phyloP scores from a whole-genome alignment of 2,888 invertebrate genomes.

The Cylindroiulus punctatus region DNA sequence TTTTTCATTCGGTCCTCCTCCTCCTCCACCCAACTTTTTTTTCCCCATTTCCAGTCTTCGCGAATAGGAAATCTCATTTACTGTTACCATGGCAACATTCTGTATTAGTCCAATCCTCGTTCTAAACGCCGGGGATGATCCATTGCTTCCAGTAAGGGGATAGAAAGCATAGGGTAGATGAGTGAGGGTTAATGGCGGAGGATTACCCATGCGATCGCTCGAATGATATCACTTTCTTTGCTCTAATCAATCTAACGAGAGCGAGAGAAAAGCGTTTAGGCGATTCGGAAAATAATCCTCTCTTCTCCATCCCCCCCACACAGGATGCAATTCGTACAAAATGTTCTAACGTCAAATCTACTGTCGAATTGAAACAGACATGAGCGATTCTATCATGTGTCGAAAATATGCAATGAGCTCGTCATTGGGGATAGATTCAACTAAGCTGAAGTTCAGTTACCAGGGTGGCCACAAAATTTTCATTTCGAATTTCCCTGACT shows the following conservation, averaged over 20 bases:
- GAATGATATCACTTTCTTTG: neutral
- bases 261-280: constrained; percentile 19
- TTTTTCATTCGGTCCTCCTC: constrained; percentile 4
- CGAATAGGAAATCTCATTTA: constrained; percentile 23
- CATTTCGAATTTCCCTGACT: no score
- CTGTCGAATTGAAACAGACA: neutral
- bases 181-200: neutral
- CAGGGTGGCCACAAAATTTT: no score
- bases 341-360: neutral
- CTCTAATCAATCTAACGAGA: constrained; percentile 37
- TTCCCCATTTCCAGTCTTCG: neutral
- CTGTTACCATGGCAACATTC: constrained; percentile 13
- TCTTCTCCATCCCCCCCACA: neutral
- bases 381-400: neutral
- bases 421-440: no score
- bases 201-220: constrained; percentile 25
- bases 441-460: no score
- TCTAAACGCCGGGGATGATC: constrained; percentile 19
- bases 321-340: constrained; percentile 12
- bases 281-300: constrained; percentile 5
- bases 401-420: no score
- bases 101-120: constrained; percentile 9
- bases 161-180: constrained; percentile 22
- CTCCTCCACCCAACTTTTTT: constrained; percentile 22
- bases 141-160: neutral